Evolutionary conservation across 2,113 vertebrate species (phyloP).

Genomic region (Rhegmatorhina hoffmannsi): DNA sequence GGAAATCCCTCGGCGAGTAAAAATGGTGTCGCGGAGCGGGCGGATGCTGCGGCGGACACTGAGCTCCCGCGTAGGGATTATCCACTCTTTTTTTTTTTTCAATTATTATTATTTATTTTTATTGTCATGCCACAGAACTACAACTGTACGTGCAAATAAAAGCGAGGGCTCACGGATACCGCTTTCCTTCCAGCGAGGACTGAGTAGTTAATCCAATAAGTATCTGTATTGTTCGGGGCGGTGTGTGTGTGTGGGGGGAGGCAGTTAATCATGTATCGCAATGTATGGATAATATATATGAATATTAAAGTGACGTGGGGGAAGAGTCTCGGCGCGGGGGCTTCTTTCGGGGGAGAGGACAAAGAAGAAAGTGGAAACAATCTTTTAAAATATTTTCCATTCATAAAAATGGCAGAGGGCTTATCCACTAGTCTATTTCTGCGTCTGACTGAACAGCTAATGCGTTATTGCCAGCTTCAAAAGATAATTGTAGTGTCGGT

Average conservation of each 20-base stretch:
- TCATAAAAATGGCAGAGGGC: conserved; percentile 55
- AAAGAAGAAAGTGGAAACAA: conserved; percentile 36
- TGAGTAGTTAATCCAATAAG: conserved; percentile 56
- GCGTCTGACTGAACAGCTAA: conserved; percentile 41
- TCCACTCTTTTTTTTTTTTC: neutral
- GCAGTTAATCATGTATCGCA: conserved; percentile 4
- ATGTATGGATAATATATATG: conserved; percentile 30
- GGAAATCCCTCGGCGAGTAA: neutral
- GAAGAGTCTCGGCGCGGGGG: neutral
- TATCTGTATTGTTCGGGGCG: conserved; percentile 22
- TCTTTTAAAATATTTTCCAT: conserved; percentile 61
- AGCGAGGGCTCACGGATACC: conserved; percentile 20
- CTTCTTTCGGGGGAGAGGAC: conserved; percentile 4
- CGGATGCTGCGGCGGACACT: conserved; percentile 31
- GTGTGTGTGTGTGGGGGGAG: neutral
- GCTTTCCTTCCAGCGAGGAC: conserved; percentile 41
- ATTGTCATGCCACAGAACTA: neutral
- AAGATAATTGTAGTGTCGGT: conserved; percentile 65
- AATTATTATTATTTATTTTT: neutral
- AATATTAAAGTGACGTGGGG: conserved; percentile 28
- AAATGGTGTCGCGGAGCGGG: conserved; percentile 6
- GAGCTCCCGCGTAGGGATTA: conserved; percentile 43
- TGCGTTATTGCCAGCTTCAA: conserved; percentile 62
- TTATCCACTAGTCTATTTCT: conserved; percentile 45
- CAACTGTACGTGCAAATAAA: conserved; percentile 48